Base-by-base conservation (phyloP, 2,888 invertebrate species). In the Orthonevra nobilis region DNA sequence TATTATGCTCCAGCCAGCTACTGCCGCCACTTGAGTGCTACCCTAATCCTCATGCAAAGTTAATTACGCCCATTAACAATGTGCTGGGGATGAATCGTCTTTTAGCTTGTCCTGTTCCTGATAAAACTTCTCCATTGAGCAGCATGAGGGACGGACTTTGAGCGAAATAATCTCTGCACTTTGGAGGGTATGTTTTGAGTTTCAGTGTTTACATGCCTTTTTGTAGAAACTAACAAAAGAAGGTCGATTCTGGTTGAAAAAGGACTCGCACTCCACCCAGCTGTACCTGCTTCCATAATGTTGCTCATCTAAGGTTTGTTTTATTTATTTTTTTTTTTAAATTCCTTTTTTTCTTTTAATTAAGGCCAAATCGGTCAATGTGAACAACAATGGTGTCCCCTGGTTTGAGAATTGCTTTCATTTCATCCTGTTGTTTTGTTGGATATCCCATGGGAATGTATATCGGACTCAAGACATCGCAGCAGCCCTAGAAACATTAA, bases 21-120 rank as follows among this genome's bases (percentile, higher is more conserved):
- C 63, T 63, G 20, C 69, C 48, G 17, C 64, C 52, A 61, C 61
- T 74, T 32, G 60, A 61, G 48, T 56, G 61, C 60, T 69, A 48
- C 54, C 72, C 66, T 79, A 72, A 79, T 79, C 79, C 73, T 72
- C 72, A 68, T 79, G 66, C 79, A 72, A 79, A 79, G 79, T 79
- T 79, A 79, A 79, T 79, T 79, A 79, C 61, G 61, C 60, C 66
- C 79, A 79, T 72, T 79, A 79, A 72, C 72, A 66, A 68, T 60
- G 56, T 56, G 38, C 40, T 32, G 30, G 38, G 54, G 54, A 64
- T 46, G 61, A 56, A 56, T n/a, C n/a, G n/a, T n/a, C 36, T 56
- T 4, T 38, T 54, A 7, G 19, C 28, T 63, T 7, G 64, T 34
- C 50, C 40, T 50, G 52, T 46, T 52, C 19, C 48, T 50, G 50